phyloP scores from a whole-genome alignment of 2,888 invertebrate species.

The Microplitis deprimator region DNA sequence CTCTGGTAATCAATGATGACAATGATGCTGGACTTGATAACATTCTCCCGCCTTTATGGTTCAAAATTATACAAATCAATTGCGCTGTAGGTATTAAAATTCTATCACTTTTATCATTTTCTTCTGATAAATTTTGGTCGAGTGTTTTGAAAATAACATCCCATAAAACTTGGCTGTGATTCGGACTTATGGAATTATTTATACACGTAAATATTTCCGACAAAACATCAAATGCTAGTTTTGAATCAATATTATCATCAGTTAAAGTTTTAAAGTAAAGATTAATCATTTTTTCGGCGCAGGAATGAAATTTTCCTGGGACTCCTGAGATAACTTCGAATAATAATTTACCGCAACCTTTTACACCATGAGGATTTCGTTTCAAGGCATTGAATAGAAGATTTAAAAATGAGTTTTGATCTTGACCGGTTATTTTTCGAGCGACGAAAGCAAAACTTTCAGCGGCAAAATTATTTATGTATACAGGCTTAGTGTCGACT shows the following conservation, averaged over 20 bases:
- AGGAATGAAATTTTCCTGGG: slow-evolving; percentile 88
- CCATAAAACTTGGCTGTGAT: slow-evolving; percentile 81
- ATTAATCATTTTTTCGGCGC: slow-evolving; percentile 80
- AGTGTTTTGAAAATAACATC: slow-evolving; percentile 71
- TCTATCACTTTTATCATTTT: slow-evolving; percentile 57
- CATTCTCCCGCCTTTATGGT: slow-evolving; percentile 78
- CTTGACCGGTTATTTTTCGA: slow-evolving; percentile 81
- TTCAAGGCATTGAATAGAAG: slow-evolving; percentile 80
- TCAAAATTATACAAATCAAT: slow-evolving; percentile 74
- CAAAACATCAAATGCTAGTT: slow-evolving; percentile 78
- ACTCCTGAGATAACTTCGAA: slow-evolving; percentile 92
- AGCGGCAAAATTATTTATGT: slow-evolving; percentile 93
- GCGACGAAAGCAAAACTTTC: slow-evolving; percentile 97
- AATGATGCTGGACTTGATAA: slow-evolving; percentile 76
- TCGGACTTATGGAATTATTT: slow-evolving; percentile 76
- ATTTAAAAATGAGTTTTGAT: slow-evolving; percentile 82
- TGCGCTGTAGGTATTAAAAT: slow-evolving; percentile 73
- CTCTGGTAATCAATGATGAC: slow-evolving; percentile 70
- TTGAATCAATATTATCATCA: slow-evolving; percentile 68
- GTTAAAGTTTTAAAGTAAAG: slow-evolving; percentile 78
- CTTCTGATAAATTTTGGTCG: slow-evolving; percentile 65
- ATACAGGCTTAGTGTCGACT: slow-evolving; percentile 83
- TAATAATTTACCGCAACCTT: slow-evolving; percentile 88
- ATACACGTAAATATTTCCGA: slow-evolving; percentile 78
- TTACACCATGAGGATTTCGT: slow-evolving; percentile 78